Percentiles rank a stretch among this genome's conserved stretches.
phyloP scores from a whole-genome alignment of 2,888 invertebrate species.

The Arge pagana region DNA sequence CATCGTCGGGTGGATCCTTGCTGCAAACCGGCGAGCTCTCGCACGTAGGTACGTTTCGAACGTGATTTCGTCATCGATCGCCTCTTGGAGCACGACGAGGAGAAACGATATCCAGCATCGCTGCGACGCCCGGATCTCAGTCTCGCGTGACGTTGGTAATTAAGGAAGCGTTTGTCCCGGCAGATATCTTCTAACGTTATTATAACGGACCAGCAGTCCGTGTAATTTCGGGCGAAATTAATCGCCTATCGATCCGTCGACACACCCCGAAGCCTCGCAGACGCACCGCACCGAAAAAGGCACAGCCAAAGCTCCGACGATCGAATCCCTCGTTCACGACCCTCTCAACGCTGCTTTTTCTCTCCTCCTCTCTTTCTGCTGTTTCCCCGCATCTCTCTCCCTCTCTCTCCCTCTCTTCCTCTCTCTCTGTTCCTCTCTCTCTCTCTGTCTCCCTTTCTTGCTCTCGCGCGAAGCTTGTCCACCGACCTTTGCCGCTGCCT shows the following conservation, averaged over 20 bases:
- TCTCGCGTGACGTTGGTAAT: conserved; percentile 8
- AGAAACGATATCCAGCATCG: neutral
- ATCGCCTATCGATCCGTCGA: conserved; percentile 43
- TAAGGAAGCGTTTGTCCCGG: conserved; percentile 19
- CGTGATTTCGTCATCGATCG: no score
- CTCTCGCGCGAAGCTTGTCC: no score
- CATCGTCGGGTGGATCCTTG: no score
- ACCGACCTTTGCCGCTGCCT: no score
- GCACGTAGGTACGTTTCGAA: no score
- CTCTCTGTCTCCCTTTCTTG: neutral
- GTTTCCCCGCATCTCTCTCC: no score
- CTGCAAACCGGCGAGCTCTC: no score
- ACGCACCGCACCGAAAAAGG: conserved; percentile 6
- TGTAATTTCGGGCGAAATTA: conserved; percentile 41
- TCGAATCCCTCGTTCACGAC: conserved; percentile 7
- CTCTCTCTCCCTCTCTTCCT: conserved; percentile 24
- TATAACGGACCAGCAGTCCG: conserved; percentile 25
- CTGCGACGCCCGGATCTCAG: neutral
- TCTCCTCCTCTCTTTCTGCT: conserved; percentile 36
- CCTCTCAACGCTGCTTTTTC: conserved; percentile 33
- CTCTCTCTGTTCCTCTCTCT: no score
- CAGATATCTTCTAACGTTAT: conserved; percentile 16
- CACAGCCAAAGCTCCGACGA: conserved; percentile 19
- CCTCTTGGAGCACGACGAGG: neutral
- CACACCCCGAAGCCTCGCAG: neutral